Evolutionary conservation across 2,888 invertebrate species (phyloP), one percentile per base, ranked within the genome.

Genomic region (Parasteatoda lunata): DNA sequence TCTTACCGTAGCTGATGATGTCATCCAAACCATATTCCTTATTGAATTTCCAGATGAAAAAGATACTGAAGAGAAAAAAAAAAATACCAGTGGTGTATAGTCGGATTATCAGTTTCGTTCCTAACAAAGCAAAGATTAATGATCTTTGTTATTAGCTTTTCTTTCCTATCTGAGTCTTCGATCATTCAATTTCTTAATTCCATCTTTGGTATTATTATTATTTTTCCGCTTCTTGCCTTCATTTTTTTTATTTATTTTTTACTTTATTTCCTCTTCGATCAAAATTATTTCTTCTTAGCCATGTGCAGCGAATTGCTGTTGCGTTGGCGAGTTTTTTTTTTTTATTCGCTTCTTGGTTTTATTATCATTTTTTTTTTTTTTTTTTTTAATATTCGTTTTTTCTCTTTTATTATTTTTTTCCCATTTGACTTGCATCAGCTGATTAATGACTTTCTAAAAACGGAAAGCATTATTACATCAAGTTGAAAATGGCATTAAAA

Each of bases 121-220:
- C 75, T 15, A 13, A n/a, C 77, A 77, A 83, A 77, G 51, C 70
- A 70, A 84, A 84, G 83, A 84, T 84, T 84, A 84, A 84, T 84
- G 83, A 71, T 84, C 71, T 84, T 84, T 77, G 77, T 84, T 84
- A 84, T 84, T 84, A 84, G 83, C 83, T 84, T 84, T 84, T 77
- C 69, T 77, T 71, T 71, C 75, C 52, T 54, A 30, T 59, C 54
- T 48, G 59, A 71, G 59, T 51, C 77, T 72, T 84, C 77, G 71
- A 77, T 84, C 83, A 84, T 77, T 84, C 83, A 59, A 45, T 77
- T 84, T 77, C 83, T 77, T 84, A 84, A 84, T 84, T 84, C 83
- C 71, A 84, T 84, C 83, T 84, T 84, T 65, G 76, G 76, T 30
- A 52, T 77, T 69, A 72, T 76, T 59, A 59, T 59, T 59, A 59